Evolutionary conservation across 2,888 invertebrate species (phyloP), one percentile per base, ranked within the genome.

Genomic region (Nycteola revayana): DNA sequence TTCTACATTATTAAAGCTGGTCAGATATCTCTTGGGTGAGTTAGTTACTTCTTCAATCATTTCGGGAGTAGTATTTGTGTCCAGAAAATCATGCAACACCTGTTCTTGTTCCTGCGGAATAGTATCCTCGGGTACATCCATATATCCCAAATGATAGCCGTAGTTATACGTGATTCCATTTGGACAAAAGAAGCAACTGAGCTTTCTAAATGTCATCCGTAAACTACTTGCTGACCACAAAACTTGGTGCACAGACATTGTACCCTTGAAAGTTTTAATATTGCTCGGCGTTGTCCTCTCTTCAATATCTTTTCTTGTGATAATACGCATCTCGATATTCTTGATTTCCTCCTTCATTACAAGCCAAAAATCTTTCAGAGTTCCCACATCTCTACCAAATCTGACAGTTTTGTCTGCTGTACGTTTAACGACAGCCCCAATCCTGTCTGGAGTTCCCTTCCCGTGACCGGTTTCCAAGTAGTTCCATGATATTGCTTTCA

Each of bases 401-500:
- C 32, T 33, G 25, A 49, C 47, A 25, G 40, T 8, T 25, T 23
- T n/a, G 24, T 50, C 47, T 35, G 49, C 49, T 18, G 38, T 44
- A 41, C 51, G 29, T 47, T 57, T 55, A 29, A 39, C 38, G 26
- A 42, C 37, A 17, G 27, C 48, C 32, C 51, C 31, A 8, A 32
- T 9, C 8, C 31, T 18, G 6, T 32, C 32, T 10, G 36, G 41
- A 5, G 29, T 32, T 6, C 29, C 36, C 17, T 32, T 36, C 1
- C 36, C 36, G 11, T 36, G 32, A 0, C 41, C 36, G 9, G 23
- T 23, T 30, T 41, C 36, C 9, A 22, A 21, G 10, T 36, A 36
- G 30, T 61, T 55, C 54, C 52, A 58, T 10, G 49, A 49, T 30
- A 38, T 9, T 23, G 7, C 23, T 28, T 36, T 31, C 18, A 36